Evolutionary conservation across 2,888 invertebrate genomes (phyloP).

Genomic region (Athetis lepigone): DNA sequence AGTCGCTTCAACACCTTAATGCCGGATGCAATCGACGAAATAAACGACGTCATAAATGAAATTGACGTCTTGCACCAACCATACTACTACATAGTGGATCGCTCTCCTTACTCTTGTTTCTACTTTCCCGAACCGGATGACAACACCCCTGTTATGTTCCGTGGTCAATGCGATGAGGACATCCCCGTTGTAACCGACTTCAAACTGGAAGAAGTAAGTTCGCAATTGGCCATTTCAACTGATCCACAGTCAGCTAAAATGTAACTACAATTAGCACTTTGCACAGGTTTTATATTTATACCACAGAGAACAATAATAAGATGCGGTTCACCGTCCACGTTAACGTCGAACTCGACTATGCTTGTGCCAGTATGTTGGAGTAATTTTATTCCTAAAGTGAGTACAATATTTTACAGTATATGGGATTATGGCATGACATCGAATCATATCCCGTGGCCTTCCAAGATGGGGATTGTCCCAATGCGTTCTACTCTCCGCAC

Average conservation of each 20-base stretch:
- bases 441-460: conserved; percentile 71
- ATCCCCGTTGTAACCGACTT: conserved; percentile 52
- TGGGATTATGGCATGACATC: conserved; percentile 73
- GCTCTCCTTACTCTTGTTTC: conserved; percentile 64
- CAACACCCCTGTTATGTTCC: conserved; percentile 48
- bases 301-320: too few relatives aligned
- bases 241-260: background rate
- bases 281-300: background rate
- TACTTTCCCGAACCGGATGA: conserved; percentile 57
- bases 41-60: conserved; percentile 63
- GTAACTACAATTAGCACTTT: background rate
- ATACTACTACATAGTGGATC: conserved; percentile 68
- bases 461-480: conserved; percentile 74
- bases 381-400: background rate
- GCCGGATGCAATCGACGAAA: conserved; percentile 56
- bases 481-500: conserved; percentile 67
- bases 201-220: conserved; percentile 55
- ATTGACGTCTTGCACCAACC: conserved; percentile 69
- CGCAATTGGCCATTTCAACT: background rate
- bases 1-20: conserved; percentile 69
- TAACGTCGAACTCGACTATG: background rate
- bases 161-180: conserved; percentile 52
- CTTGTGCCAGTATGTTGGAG: background rate
- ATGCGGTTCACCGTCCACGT: background rate
- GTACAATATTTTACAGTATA: conserved; percentile 62